These are phyloP conservation scores for Melanostigma gelatinosum DNA, from an alignment of 2,113 vertebrate genomes.

Conservation along the genomic window DNA sequence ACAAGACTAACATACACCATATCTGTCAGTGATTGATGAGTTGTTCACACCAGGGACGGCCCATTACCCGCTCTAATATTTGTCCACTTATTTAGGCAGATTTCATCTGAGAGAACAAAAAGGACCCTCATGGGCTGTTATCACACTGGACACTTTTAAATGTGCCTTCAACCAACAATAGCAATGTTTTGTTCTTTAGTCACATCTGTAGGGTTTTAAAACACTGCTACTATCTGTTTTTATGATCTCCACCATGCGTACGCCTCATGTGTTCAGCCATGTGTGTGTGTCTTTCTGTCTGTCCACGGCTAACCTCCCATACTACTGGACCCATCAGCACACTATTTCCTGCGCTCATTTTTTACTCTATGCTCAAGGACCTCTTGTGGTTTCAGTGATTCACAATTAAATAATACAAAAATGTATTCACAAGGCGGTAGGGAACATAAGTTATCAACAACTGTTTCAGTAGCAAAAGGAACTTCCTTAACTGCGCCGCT, in stretches of 20 bases:
- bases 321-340: neutral
- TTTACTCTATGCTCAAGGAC: too few relatives aligned
- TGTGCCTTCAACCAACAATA: neutral
- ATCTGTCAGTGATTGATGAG: constrained; percentile 48
- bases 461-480: too few relatives aligned
- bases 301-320: neutral
- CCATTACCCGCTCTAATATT: constrained; percentile 10
- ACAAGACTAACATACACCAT: constrained; percentile 54
- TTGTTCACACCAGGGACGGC: constrained; percentile 38
- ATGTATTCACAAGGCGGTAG: too few relatives aligned
- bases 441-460: too few relatives aligned
- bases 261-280: neutral
- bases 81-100: constrained; percentile 17
- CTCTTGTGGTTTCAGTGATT: too few relatives aligned
- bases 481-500: too few relatives aligned
- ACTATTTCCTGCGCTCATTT: too few relatives aligned
- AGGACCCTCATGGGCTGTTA: neutral
- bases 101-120: neutral
- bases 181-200: neutral
- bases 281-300: neutral
- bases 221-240: neutral
- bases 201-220: neutral
- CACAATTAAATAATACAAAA: too few relatives aligned
- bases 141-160: neutral
- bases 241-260: neutral